Percentiles rank a stretch among this genome's conserved stretches.
phyloP scores from a whole-genome alignment of 2,797 vertebrate species.

The Chrysocyon brachyurus region DNA sequence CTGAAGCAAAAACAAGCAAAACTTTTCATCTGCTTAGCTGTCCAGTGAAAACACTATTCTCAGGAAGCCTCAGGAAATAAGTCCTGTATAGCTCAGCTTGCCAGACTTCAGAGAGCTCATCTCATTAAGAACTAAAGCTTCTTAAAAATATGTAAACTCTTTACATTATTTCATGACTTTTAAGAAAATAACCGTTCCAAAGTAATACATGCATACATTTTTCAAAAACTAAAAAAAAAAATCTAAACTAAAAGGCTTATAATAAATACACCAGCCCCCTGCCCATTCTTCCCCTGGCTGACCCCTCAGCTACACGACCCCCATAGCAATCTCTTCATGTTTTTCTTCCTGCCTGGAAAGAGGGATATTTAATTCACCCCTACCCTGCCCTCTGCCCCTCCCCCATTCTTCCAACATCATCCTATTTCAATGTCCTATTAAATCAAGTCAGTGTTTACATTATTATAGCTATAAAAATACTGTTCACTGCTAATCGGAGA shows the following conservation, averaged over 20 bases:
- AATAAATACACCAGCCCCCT: background rate
- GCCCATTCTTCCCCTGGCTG: rapidly evolving
- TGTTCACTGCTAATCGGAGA: background rate
- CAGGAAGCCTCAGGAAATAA: background rate
- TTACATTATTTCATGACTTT: constrained; percentile 39
- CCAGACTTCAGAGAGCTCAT: background rate
- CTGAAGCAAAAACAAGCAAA: constrained; percentile 15
- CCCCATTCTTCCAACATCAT: background rate
- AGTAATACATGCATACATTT: background rate
- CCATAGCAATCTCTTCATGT: background rate
- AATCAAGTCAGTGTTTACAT: constrained; percentile 9
- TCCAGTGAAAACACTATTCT: background rate
- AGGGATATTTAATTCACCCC: background rate
- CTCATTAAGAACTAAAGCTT: background rate
- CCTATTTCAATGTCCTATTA: constrained; percentile 56
- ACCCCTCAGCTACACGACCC: no score
- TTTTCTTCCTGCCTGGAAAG: background rate
- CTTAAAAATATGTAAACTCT: constrained; percentile 42
- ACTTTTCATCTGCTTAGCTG: constrained; percentile 38
- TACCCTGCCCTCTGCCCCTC: background rate
- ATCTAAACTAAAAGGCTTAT: background rate
- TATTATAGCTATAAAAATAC: background rate
- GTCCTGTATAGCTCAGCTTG: background rate
- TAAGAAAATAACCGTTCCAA: background rate
- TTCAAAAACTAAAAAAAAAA: background rate